Conservation (phyloP, 23 tunicate genomes). For the Styela clava region DNA sequence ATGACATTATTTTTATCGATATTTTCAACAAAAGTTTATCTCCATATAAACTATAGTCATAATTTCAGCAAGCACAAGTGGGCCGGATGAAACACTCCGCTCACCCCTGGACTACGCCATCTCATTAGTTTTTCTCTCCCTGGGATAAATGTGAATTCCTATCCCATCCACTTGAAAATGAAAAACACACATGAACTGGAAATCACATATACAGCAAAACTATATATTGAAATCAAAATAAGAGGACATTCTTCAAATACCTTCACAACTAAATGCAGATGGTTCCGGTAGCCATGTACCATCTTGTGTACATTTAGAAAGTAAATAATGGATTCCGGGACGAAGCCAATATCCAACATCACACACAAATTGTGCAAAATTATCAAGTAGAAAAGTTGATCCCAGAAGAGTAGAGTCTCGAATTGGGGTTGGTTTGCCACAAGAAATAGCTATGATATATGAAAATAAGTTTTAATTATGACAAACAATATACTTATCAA, state of each 20-base stretch:
- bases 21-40: no score
- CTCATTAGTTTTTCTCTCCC: no score
- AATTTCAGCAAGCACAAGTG: no score
- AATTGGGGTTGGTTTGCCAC: slow-evolving; percentile 46
- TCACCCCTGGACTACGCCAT: no score
- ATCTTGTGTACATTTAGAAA: slow-evolving; percentile 31
- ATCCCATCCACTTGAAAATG: no score
- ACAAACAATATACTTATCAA: no score
- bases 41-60: no score
- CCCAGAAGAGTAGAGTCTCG: slow-evolving; percentile 10
- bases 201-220: no score
- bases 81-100: no score
- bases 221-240: background rate
- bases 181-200: no score
- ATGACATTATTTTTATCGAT: no score
- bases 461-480: background rate
- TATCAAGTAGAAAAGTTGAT: slow-evolving; percentile 19
- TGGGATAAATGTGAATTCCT: no score
- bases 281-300: slow-evolving; percentile 69
- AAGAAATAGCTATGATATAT: slow-evolving; percentile 31
- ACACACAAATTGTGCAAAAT: slow-evolving; percentile 57
- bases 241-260: slow-evolving; percentile 2
- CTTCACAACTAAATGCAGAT: slow-evolving; percentile 33
- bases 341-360: slow-evolving; percentile 54
- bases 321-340: slow-evolving; percentile 24